Evolutionary conservation across 1,140 invertebrate genomes (phyloP), one percentile per base, ranked within the genome.

Genomic region (Heterodera schachtii): DNA sequence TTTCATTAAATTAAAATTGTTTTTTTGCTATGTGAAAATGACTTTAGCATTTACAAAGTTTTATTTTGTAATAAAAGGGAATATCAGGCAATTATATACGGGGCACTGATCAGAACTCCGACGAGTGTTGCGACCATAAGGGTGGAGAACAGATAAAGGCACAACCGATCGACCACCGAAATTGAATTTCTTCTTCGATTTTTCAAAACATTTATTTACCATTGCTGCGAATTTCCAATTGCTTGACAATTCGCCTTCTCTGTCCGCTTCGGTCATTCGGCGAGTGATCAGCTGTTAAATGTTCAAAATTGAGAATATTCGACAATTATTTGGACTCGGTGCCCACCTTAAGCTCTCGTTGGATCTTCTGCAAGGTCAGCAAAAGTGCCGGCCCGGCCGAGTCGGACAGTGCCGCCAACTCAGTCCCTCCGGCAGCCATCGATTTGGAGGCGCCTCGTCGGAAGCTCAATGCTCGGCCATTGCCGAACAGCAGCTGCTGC

Each of bases 211-310:
- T 5, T 19, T 5, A 11, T 16, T 60, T 60, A 60, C 66, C 90
- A 91, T 91, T 8, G 92, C 91, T 9, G 91, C 91, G 84, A 92
- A 92, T 83, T 92, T 91, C 92, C 92, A 92, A 73, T 92, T 91
- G 79, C 89, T 90, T 11, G 90, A 87, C n/a, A 90, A 84, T 47
- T 90, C 88, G 6, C 87, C 87, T 41, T 92, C 90, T n/a, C 83
- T 57, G 66, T 89, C 88, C 0, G 83, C 83, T 67, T 89, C 88
- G 19, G 87, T 82, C 88, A 89, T 89, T 67, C 86, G 82, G 81
- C 89, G 86, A 3, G 88, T 89, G 8, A 89, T 88, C 66, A 87
- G 79, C 88, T 88, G 16, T 21, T 16, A 71, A 57, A 19, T n/a
- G 49, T 46, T n/a, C 11, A 8, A 8, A 11, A 8, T 52, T 52